Base-by-base conservation (phyloP, 2,797 vertebrate species). In the Adrianichthys oophorus region DNA sequence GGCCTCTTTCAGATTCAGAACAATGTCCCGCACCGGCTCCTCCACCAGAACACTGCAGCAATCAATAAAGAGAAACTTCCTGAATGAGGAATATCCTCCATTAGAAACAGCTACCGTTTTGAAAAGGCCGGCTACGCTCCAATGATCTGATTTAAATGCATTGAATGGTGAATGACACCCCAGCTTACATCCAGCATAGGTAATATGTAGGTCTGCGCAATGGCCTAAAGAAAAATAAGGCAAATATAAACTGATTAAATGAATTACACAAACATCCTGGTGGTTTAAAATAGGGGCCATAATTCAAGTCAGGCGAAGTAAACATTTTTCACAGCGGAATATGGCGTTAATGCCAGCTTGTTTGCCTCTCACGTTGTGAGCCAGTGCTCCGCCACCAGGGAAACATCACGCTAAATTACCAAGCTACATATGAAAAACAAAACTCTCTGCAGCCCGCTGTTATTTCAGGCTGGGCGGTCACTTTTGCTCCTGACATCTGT, bases 111-210 rank as follows among this genome's bases (percentile, higher is more conserved):
- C 69, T 76, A 51, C 41, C 51, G 58, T 72, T 76, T 60, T 67
- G 55, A 85, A 77, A 61, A 70, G 62, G 40, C 52, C 29, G 45
- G 65, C 29, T 43, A 46, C 24, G 56, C 65, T 41, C 26, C 60
- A 86, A 79, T 71, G 52, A 59, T 50, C 85, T 82, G 72, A 88
- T 87, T 83, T 85, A 85, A 89, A 84, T 82, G 71, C 75, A 85
- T 43, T 66, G 72, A 78, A 82, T 82, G 68, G 68, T 72, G 77
- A 88, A 80, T 82, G 77, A 79, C 68, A 68, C 43, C 56, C 8
- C 42, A 50, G 56, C 37, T 81, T 76, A 68, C 72, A 71, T 71
- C 71, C 62, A 70, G 69, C 76, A 61, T 75, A 80, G 59, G 74
- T 84, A 76, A 82, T 89, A 77, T 81, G 69, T 77, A 86, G 84